Conservation (phyloP, 2,797 vertebrate species). For the Brachyrhaphis roseni region DNA sequence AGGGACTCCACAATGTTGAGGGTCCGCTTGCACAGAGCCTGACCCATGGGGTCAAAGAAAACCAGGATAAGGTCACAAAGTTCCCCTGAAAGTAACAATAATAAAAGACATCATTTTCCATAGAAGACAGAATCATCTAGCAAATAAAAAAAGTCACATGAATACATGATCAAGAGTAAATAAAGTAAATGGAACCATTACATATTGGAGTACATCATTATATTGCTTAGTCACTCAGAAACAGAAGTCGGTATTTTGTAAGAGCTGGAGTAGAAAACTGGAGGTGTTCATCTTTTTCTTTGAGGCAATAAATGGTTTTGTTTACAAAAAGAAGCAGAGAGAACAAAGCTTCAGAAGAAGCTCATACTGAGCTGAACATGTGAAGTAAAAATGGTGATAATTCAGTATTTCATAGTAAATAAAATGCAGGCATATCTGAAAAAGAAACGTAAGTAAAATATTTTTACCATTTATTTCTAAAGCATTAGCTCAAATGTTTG, state of each 20-base stretch:
- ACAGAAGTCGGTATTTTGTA: neutral
- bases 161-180: neutral
- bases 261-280: neutral
- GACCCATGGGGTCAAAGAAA: conserved; percentile 91
- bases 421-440: neutral
- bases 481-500: too few species aligned
- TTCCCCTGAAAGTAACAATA: conserved; percentile 74
- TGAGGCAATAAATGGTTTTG: neutral
- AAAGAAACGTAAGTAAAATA: neutral
- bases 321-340: neutral
- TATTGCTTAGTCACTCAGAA: neutral
- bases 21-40: conserved; percentile 88
- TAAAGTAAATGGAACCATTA: neutral
- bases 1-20: conserved; percentile 88
- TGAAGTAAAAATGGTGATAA: neutral
- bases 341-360: neutral
- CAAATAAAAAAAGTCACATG: neutral
- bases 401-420: neutral
- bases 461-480: neutral
- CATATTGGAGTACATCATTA: neutral
- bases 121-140: neutral
- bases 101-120: neutral
- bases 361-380: neutral
- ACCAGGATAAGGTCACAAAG: conserved; percentile 88
- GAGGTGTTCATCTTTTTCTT: neutral